Percentiles rank a stretch among this genome's conserved stretches.
phyloP scores from a whole-genome alignment of 2,888 invertebrate species.

The Lutraria lutraria region DNA sequence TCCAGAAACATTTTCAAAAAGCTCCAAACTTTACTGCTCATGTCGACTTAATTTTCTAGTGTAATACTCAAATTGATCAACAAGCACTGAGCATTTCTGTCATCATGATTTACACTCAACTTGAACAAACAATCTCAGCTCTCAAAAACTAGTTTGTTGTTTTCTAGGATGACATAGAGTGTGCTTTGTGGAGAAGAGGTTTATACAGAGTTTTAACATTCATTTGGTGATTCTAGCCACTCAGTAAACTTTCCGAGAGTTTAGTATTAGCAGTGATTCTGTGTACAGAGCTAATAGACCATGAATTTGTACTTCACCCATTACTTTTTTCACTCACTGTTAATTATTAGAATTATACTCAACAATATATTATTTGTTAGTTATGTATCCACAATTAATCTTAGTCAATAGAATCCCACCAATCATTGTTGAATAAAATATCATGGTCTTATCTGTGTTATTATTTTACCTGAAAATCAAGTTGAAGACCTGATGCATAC shows the following conservation, averaged over 20 bases:
- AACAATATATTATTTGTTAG: background rate
- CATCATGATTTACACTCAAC: no score
- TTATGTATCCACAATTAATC: background rate
- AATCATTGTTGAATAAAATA: conserved; percentile 4
- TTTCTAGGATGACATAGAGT: background rate
- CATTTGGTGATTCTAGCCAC: background rate
- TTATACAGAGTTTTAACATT: background rate
- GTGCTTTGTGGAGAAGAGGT: background rate
- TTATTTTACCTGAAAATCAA: no score
- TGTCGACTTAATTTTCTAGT: no score
- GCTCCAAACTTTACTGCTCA: no score
- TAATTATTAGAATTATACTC: background rate
- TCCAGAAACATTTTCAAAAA: no score
- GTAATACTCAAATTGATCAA: no score
- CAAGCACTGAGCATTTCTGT: no score
- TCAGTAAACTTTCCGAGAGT: background rate
- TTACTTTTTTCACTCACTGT: background rate
- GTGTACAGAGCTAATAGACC: background rate
- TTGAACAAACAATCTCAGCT: no score
- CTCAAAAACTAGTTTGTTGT: no score
- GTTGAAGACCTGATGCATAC: no score
- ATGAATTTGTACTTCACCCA: background rate
- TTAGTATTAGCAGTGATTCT: background rate
- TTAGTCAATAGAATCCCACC: background rate
- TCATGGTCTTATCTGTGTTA: background rate